These are phyloP conservation scores for human (Homo sapiens) DNA, from an alignment of 2,113 vertebrate species.

Conservation along the genomic window DNA sequence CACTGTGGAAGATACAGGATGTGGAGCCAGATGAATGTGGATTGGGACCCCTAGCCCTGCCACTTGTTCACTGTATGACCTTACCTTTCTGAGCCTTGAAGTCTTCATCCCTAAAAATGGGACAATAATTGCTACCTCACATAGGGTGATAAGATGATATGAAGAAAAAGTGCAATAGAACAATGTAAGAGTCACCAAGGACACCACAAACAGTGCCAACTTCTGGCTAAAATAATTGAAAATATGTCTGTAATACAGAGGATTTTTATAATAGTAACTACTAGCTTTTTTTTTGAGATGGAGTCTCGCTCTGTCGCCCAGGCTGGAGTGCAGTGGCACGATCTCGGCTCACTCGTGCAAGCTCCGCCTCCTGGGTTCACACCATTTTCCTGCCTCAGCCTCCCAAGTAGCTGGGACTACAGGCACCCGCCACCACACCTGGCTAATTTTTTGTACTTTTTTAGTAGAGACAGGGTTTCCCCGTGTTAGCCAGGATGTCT, in stretches of 20 bases:
- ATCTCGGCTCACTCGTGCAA: no score
- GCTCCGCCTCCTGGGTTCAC: no score
- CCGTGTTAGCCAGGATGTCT: no score
- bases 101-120: slow-evolving; percentile 22
- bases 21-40: background rate
- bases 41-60: background rate
- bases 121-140: background rate
- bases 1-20: background rate
- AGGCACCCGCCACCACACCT: no score
- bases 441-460: no score
- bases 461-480: no score
- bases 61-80: background rate
- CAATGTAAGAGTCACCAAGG: background rate
- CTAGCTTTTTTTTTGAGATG: background rate
- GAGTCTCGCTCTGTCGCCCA: background rate
- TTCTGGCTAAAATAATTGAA: slow-evolving; percentile 12
- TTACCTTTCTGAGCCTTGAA: slow-evolving; percentile 26
- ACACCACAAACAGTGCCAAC: background rate
- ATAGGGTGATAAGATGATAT: background rate
- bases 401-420: no score
- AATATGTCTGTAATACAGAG: background rate
- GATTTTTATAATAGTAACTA: background rate
- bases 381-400: no score
- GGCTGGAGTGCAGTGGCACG: no score
- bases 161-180: background rate